Conservation (phyloP, 2,113 vertebrate species). For the Lethenteron reissneri region DNA sequence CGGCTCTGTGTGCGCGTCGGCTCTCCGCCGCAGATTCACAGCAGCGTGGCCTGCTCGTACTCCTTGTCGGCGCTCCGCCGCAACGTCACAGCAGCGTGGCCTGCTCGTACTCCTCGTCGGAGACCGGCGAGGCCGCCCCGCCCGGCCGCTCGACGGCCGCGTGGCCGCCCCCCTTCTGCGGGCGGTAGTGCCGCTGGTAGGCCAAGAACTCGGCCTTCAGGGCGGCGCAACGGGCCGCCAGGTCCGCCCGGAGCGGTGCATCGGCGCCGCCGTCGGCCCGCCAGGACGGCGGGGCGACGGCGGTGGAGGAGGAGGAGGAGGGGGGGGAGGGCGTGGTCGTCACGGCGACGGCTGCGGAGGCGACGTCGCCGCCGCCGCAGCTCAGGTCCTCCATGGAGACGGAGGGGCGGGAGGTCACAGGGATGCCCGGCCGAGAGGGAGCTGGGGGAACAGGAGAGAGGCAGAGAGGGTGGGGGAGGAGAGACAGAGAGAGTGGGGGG, state of each 20-base stretch:
- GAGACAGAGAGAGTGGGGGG: no score
- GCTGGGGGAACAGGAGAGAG: neutral
- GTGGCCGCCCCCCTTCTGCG: slow-evolving; percentile 11
- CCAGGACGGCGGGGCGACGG: slow-evolving; percentile 17
- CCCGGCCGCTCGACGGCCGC: slow-evolving; percentile 10
- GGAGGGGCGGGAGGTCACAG: neutral
- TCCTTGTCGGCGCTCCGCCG: slow-evolving; percentile 11
- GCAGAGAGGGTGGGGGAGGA: neutral
- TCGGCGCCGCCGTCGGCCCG: slow-evolving; percentile 12
- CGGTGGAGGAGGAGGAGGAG: neutral
- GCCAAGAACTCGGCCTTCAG: slow-evolving; percentile 21
- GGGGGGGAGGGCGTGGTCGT: neutral
- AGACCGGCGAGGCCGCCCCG: slow-evolving; percentile 10
- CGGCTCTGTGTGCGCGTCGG: neutral
- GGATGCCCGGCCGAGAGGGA: neutral
- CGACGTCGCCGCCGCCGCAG: neutral
- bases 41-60: slow-evolving; percentile 29
- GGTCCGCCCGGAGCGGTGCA: slow-evolving; percentile 14
- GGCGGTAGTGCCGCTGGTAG: slow-evolving; percentile 16
- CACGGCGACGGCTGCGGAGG: neutral
- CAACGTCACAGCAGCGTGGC: slow-evolving; percentile 26
- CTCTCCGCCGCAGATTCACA: slow-evolving; percentile 17
- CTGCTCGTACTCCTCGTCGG: slow-evolving; percentile 18
- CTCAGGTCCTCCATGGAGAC: neutral
- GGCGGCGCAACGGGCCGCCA: slow-evolving; percentile 17